Evolutionary conservation across 2,888 invertebrate genomes (phyloP).

Genomic region (Spisula solida): DNA sequence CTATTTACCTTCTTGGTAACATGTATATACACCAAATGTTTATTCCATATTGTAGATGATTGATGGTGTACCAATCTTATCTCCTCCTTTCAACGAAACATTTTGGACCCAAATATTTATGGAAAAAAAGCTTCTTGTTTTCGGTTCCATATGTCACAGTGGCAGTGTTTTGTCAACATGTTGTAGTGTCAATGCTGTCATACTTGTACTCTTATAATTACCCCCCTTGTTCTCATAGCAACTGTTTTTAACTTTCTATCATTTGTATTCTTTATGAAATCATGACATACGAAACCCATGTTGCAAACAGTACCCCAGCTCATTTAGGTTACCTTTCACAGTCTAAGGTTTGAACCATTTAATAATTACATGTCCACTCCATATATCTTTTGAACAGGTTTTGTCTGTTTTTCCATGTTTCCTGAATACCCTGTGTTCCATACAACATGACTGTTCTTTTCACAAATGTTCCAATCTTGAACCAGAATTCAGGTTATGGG

Average conservation of each 20-base stretch:
- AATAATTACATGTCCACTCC: no score
- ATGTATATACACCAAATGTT: slow-evolving; percentile 32
- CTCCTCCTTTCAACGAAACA: not conserved
- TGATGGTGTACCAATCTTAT: slow-evolving; percentile 2
- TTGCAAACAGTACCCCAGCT: no score
- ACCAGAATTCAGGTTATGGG: no score
- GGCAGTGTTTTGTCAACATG: not conserved
- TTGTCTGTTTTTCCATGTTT: no score
- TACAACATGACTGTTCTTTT: no score
- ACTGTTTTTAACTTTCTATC: not conserved
- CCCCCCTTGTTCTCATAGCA: not conserved
- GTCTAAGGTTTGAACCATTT: no score
- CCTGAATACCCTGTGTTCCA: no score
- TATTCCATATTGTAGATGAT: slow-evolving; percentile 27
- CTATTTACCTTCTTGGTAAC: slow-evolving; percentile 43
- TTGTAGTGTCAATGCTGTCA: not conserved
- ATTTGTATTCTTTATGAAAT: not conserved
- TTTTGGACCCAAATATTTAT: not conserved
- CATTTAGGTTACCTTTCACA: no score
- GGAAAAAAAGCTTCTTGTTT: not conserved
- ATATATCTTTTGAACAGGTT: no score
- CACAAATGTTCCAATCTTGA: no score
- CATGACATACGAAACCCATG: no score
- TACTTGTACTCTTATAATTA: not conserved
- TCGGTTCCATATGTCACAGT: not conserved